Percentiles rank a stretch among this genome's conserved stretches.
These are phyloP conservation scores for Lasiurus borealis DNA, from an alignment of 2,113 vertebrate genomes.

Conservation along the genomic window DNA sequence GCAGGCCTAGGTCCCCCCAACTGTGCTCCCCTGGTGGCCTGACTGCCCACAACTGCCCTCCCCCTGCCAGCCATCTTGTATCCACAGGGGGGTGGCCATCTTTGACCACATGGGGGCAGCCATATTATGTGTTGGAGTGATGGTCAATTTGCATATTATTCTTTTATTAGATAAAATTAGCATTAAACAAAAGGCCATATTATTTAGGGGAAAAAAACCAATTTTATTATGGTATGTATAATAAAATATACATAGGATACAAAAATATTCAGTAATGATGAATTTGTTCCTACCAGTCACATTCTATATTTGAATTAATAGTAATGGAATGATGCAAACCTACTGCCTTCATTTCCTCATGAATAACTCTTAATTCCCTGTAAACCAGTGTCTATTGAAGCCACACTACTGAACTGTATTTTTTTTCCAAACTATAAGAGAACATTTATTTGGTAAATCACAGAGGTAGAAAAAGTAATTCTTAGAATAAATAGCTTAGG, in stretches of 20 bases:
- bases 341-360: not conserved
- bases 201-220: slow-evolving; percentile 30
- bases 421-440: not conserved
- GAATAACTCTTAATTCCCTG: not conserved
- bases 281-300: not conserved
- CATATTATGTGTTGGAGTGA: no score
- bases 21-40: no score
- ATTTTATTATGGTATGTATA: not conserved
- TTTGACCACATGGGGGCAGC: no score
- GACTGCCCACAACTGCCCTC: no score
- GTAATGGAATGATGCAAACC: not conserved
- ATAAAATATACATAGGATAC: not conserved
- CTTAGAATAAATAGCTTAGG: no score
- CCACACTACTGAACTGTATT: not conserved
- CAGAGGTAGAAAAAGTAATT: no score
- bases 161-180: not conserved
- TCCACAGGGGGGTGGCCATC: no score
- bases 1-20: no score
- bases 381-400: not conserved
- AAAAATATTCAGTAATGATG: not conserved
- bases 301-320: not conserved
- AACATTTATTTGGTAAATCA: no score
- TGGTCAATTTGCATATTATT: no score
- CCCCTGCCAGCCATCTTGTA: no score
- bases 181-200: not conserved